Percentiles rank a stretch among this genome's conserved stretches.
These are phyloP conservation scores for Probaryconus sp. DNA, from an alignment of 1,140 invertebrate species.

Conservation along the genomic window DNA sequence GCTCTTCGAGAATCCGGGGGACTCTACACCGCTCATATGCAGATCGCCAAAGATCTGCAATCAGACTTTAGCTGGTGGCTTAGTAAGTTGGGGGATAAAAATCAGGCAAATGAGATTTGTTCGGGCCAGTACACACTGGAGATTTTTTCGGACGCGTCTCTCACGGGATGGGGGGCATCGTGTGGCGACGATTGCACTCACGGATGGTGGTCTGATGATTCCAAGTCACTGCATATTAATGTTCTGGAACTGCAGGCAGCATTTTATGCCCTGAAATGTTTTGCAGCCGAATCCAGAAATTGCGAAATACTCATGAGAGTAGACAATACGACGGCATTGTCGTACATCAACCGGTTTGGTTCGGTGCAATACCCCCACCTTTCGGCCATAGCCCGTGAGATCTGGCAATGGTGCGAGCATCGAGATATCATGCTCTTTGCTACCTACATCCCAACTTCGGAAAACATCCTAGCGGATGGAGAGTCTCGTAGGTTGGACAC, in stretches of 20 bases:
- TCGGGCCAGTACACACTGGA: not conserved
- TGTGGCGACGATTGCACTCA: not conserved
- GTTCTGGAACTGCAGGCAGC: not conserved
- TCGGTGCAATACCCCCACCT: slow-evolving; percentile 65
- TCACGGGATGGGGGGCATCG: no score
- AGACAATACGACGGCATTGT: slow-evolving; percentile 68
- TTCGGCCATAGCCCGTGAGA: slow-evolving; percentile 43
- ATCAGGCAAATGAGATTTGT: not conserved
- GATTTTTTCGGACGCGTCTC: no score
- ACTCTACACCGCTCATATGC: not conserved
- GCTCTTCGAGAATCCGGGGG: not conserved
- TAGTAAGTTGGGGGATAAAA: not conserved
- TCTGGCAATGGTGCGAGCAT: slow-evolving; percentile 68
- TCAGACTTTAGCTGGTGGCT: slow-evolving; percentile 5
- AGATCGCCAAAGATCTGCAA: not conserved
- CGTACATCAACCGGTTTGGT: slow-evolving; percentile 68
- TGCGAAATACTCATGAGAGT: slow-evolving; percentile 48
- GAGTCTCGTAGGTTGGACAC: slow-evolving; percentile 21
- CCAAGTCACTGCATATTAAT: no score
- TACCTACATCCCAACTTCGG: slow-evolving; percentile 34
- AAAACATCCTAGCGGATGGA: slow-evolving; percentile 24
- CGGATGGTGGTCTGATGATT: slow-evolving; percentile 16
- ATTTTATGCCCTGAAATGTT: not conserved
- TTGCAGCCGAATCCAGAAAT: not conserved
- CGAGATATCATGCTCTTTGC: slow-evolving; percentile 20